phyloP scores from a whole-genome alignment of 2,797 vertebrate species.

The Distichodus sexfasciatus region DNA sequence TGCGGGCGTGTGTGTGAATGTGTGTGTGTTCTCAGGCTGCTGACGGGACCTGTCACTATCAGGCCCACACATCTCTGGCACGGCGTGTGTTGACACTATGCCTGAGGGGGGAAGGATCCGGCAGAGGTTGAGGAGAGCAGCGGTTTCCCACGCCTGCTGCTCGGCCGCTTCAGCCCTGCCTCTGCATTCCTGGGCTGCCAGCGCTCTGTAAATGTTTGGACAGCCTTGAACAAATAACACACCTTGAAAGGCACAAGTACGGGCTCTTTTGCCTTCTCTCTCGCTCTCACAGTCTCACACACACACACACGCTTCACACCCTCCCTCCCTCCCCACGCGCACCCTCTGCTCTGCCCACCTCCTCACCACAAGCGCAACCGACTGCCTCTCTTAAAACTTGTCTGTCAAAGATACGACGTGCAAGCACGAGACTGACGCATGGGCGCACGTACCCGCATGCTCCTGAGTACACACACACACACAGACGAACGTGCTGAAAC shows the following conservation, averaged over 20 bases:
- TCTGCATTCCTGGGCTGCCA: conserved; percentile 92
- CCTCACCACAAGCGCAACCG: conserved; percentile 47
- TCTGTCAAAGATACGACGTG: conserved; percentile 47
- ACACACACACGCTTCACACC: conserved; percentile 5
- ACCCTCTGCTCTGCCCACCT: conserved; percentile 34
- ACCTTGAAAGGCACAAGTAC: conserved; percentile 91
- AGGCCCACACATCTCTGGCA: conserved; percentile 89
- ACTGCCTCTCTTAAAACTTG: conserved; percentile 39
- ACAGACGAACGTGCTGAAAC: conserved; percentile 22
- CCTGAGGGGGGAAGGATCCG: conserved; percentile 85
- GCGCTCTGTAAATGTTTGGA: conserved; percentile 96
- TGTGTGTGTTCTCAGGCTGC: conserved; percentile 57
- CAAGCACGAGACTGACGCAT: conserved; percentile 37
- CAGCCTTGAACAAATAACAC: conserved; percentile 97
- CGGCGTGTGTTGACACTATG: conserved; percentile 87
- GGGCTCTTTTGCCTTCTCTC: conserved; percentile 61
- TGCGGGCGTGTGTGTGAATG: conserved; percentile 34
- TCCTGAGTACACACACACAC: conserved; percentile 10
- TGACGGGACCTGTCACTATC: conserved; percentile 91
- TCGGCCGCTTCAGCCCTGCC: conserved; percentile 76
- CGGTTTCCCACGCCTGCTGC: conserved; percentile 91
- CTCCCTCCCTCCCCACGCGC: conserved; percentile 35
- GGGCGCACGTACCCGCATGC: conserved; percentile 35
- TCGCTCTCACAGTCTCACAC: conserved; percentile 36
- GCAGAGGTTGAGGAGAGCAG: conserved; percentile 92